A percentile compares a stretch with the other conserved stretches of the same genome.
These are phyloP conservation scores for Stichopus horrens DNA, from an alignment of 53 echinoderm and acorn worm genomes.

Conservation along the genomic window DNA sequence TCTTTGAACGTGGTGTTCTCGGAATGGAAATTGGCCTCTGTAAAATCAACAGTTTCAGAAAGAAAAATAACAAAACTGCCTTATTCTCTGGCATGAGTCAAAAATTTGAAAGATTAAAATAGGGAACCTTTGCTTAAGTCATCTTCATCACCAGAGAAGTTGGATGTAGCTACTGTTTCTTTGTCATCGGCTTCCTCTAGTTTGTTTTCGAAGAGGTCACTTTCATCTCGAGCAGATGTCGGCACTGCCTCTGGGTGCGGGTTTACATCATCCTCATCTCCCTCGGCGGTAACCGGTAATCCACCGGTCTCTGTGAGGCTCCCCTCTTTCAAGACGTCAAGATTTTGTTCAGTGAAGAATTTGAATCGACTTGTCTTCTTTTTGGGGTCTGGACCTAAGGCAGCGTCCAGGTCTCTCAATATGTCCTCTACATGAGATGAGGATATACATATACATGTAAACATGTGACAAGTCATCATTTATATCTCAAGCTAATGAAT, in stretches of 20 bases:
- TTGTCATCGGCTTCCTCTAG: not conserved
- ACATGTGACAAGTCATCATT: not conserved
- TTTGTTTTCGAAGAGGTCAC: not conserved
- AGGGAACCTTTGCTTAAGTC: not conserved
- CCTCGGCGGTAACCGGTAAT: not conserved
- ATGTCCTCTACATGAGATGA: not conserved
- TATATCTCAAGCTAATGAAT: not conserved
- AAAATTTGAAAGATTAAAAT: too few relatives aligned
- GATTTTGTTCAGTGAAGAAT: conserved; percentile 20
- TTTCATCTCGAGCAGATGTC: not conserved
- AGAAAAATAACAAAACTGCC: too few relatives aligned
- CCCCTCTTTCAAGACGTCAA: not conserved
- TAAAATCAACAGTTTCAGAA: too few relatives aligned
- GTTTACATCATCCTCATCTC: not conserved
- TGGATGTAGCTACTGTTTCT: not conserved
- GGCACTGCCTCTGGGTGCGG: not conserved
- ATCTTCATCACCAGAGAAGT: conserved; percentile 10
- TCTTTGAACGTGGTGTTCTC: too few relatives aligned
- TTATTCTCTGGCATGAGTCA: too few relatives aligned
- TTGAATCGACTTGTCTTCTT: not conserved
- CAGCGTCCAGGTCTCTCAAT: conserved; percentile 17
- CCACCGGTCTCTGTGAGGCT: too few relatives aligned
- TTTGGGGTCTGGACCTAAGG: not conserved
- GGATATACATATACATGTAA: not conserved
- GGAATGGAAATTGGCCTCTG: too few relatives aligned